Evolutionary conservation across 2,797 vertebrate species (phyloP).

Genomic region (Epinephelus coioides): DNA sequence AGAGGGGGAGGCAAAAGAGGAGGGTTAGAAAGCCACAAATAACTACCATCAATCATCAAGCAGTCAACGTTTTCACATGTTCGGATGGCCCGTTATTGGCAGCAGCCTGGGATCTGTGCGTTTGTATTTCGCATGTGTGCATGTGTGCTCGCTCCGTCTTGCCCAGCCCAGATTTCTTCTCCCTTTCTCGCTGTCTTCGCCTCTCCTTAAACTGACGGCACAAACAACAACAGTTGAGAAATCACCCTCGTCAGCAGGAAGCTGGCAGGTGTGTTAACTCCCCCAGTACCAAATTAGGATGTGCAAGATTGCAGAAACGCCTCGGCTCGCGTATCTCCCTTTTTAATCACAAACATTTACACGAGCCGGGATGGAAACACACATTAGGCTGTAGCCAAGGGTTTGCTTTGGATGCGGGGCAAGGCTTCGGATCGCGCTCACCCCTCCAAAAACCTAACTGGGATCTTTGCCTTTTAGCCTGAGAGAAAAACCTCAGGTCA

Average conservation of each 20-base stretch:
- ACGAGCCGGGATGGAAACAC: conserved; percentile 55
- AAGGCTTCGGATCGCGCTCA: conserved; percentile 36
- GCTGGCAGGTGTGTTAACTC: conserved; percentile 95
- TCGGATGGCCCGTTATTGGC: conserved; percentile 90
- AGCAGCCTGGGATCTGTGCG: conserved; percentile 86
- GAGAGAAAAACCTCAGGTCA: conserved; percentile 44
- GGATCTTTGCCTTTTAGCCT: conserved; percentile 37
- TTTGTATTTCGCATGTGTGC: conserved; percentile 60
- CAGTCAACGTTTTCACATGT: conserved; percentile 90
- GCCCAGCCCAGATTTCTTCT: conserved; percentile 72
- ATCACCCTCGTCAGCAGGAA: conserved; percentile 92
- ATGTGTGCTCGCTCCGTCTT: conserved; percentile 47
- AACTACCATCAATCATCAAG: conserved; percentile 91
- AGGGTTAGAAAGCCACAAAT: conserved; percentile 88
- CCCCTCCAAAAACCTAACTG: conserved; percentile 28
- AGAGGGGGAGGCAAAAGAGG: conserved; percentile 70
- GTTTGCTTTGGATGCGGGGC: conserved; percentile 52
- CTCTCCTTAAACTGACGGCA: conserved; percentile 85
- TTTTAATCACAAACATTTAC: conserved; percentile 83
- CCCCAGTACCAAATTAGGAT: conserved; percentile 91
- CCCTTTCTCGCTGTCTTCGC: conserved; percentile 78
- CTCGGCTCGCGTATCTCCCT: conserved; percentile 74
- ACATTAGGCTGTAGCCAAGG: conserved; percentile 57
- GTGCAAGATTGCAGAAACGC: conserved; percentile 88
- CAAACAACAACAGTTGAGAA: conserved; percentile 89